Percentiles rank a stretch among this genome's conserved stretches.
Conservation (phyloP, 1,140 invertebrate species). For the Magallana ariakensis region DNA sequence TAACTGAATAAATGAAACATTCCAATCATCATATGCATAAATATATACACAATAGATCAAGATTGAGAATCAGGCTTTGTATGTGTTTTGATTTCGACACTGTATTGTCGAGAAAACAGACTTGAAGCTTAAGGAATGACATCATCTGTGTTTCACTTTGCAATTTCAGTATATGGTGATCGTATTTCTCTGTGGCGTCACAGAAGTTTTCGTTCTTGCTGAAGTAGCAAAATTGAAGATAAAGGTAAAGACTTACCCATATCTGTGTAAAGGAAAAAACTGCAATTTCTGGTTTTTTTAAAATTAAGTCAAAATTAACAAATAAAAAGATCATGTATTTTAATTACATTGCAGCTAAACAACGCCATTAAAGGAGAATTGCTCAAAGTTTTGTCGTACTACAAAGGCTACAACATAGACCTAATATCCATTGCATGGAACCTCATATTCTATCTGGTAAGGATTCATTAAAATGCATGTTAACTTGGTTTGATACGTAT, state of each 20-base stretch:
- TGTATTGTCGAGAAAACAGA: too few species aligned
- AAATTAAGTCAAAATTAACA: background rate
- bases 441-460: conserved; percentile 40
- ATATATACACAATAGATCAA: too few species aligned
- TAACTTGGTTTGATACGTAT: background rate
- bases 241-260: conserved; percentile 5
- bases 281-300: background rate
- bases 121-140: too few species aligned
- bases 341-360: conserved; percentile 12
- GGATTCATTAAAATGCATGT: background rate
- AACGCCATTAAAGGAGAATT: conserved; percentile 17
- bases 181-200: background rate
- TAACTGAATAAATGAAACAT: too few species aligned
- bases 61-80: too few species aligned
- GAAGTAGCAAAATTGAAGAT: conserved; percentile 34
- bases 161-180: conserved; percentile 43
- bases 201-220: conserved; percentile 39
- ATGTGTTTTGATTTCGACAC: too few species aligned
- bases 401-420: conserved; percentile 27
- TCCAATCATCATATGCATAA: too few species aligned
- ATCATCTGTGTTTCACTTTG: too few species aligned
- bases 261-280: background rate
- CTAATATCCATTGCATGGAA: conserved; percentile 43
- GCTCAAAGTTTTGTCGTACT: conserved; percentile 8
- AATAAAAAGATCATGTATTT: background rate